Conservation (phyloP, 1,140 invertebrate genomes). For the Dinoponera quadriceps region DNA sequence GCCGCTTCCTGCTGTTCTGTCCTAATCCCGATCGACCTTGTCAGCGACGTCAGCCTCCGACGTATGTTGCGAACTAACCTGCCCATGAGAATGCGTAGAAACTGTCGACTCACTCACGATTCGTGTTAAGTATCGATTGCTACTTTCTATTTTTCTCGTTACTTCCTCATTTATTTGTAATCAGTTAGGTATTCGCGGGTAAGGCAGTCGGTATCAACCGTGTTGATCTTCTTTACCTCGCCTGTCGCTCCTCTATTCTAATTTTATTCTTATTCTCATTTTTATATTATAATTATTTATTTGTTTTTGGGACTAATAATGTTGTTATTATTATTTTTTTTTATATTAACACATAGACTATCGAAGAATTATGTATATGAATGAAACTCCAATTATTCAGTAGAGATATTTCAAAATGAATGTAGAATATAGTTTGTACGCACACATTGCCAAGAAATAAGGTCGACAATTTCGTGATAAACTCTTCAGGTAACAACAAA, state of each 20-base stretch:
- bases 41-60: conserved; percentile 34
- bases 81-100: neutral
- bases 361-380: neutral
- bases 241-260: no score
- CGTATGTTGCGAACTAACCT: conserved; percentile 29
- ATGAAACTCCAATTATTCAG: neutral
- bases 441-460: neutral
- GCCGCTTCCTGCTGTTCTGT: conserved; percentile 22
- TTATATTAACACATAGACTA: neutral
- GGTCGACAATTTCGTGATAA: neutral
- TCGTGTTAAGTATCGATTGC: no score
- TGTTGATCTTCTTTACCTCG: no score
- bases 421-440: neutral
- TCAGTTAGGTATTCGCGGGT: no score
- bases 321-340: no score
- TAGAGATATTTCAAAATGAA: neutral
- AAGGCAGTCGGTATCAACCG: no score
- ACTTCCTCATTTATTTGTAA: no score
- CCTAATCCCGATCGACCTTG: conserved; percentile 32
- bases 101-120: neutral
- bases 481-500: neutral
- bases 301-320: no score
- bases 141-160: no score
- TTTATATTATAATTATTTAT: no score
- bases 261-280: no score